Evolutionary conservation across 2,113 vertebrate species (phyloP).

Genomic region (Mixornis gularis): DNA sequence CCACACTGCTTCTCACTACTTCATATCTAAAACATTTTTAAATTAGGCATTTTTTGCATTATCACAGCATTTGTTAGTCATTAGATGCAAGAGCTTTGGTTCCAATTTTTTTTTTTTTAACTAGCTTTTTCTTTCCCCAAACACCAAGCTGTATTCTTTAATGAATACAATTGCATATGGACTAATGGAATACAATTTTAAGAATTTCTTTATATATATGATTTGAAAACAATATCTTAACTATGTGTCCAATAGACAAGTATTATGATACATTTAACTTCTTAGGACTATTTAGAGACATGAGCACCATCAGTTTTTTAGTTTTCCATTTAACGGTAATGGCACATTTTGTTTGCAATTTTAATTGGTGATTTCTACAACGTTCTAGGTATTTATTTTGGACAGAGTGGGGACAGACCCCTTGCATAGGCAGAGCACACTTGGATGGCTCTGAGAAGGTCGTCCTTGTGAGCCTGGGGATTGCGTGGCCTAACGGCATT

Average conservation of each 20-base stretch:
- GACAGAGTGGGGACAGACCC: slow-evolving; percentile 97
- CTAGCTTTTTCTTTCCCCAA: not conserved
- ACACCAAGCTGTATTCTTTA: not conserved
- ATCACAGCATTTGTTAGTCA: not conserved
- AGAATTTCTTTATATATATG: not conserved
- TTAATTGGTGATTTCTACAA: slow-evolving; percentile 3
- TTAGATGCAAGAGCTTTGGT: not conserved
- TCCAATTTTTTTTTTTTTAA: not conserved
- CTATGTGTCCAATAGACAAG: not conserved
- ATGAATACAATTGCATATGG: not conserved
- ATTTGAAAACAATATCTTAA: not conserved
- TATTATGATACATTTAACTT: not conserved
- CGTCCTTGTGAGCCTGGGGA: slow-evolving; percentile 87
- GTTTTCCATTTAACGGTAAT: not conserved
- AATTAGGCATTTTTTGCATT: not conserved
- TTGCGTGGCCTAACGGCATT: slow-evolving; percentile 94
- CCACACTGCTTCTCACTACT: not conserved
- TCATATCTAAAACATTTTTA: not conserved
- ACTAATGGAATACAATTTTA: not conserved
- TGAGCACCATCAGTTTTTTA: not conserved
- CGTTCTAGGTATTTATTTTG: slow-evolving; percentile 91
- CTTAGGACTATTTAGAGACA: not conserved
- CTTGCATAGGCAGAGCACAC: slow-evolving; percentile 89
- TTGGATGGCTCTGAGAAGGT: slow-evolving; percentile 93
- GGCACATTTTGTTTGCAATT: not conserved